Percentiles rank a stretch among this genome's conserved stretches.
phyloP scores from a whole-genome alignment of 37 sponge, comb jelly and placozoan species.

The Mnemiopsis leidyi region DNA sequence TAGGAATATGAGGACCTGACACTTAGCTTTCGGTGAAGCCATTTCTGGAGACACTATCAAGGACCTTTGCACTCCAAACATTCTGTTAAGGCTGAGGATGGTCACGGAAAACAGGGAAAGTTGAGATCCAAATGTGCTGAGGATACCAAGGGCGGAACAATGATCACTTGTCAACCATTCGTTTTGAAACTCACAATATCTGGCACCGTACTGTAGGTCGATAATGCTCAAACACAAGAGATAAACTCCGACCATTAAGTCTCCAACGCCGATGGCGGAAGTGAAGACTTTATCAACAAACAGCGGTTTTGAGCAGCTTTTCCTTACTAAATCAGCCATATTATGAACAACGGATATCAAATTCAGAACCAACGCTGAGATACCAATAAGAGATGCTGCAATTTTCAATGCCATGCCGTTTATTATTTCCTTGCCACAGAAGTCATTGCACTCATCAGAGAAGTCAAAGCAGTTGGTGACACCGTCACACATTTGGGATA shows the following conservation, averaged over 20 bases:
- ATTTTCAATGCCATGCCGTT: background rate
- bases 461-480: background rate
- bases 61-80: background rate
- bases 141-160: background rate
- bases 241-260: background rate
- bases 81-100: background rate
- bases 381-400: background rate
- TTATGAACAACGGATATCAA: background rate
- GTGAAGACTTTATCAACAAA: background rate
- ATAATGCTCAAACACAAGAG: background rate
- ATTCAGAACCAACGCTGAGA: background rate
- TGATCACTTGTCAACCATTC: background rate
- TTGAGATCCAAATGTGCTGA: constrained; percentile 11
- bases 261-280: background rate
- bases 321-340: background rate
- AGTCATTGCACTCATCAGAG: background rate
- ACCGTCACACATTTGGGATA: background rate
- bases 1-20: no score
- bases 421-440: background rate
- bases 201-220: background rate
- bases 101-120: constrained; percentile 5
- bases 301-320: background rate
- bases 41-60: background rate
- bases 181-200: background rate
- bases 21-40: background rate